phyloP scores from a whole-genome alignment of 2,797 vertebrate species.

The Limosa lapponica region DNA sequence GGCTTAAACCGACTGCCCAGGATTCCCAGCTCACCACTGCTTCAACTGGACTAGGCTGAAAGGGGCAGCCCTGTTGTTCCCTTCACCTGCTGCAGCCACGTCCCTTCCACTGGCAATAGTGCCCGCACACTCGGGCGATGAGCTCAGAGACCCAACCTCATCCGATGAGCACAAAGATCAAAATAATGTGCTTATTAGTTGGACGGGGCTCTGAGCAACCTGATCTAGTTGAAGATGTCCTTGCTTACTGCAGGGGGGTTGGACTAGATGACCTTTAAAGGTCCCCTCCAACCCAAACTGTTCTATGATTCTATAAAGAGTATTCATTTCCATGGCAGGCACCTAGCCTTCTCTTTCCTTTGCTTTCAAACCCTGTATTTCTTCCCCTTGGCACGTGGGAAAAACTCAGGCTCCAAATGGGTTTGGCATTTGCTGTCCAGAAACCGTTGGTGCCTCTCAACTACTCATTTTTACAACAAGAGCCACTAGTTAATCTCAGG shows the following conservation, averaged over 20 bases:
- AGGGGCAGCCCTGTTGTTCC: background rate
- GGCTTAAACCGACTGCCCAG: background rate
- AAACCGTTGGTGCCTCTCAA: background rate
- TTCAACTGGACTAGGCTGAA: background rate
- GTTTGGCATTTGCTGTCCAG: background rate
- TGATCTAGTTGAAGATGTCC: background rate
- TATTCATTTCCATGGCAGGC: background rate
- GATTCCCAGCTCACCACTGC: background rate
- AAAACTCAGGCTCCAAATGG: background rate
- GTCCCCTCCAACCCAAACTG: background rate
- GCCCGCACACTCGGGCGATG: accelerated
- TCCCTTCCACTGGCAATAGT: background rate
- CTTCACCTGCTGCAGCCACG: background rate
- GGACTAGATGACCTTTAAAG: background rate
- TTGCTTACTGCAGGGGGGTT: background rate
- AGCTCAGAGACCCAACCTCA: background rate
- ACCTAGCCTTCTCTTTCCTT: background rate
- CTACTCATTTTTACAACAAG: background rate
- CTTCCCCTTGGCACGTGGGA: background rate
- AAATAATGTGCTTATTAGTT: background rate
- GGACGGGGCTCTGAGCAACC: background rate
- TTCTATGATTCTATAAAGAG: background rate
- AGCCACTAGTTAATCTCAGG: background rate
- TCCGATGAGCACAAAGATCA: background rate
- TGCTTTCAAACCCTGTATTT: background rate